Evolutionary conservation across 2,797 vertebrate species (phyloP).

Genomic region (Natrix natrix): DNA sequence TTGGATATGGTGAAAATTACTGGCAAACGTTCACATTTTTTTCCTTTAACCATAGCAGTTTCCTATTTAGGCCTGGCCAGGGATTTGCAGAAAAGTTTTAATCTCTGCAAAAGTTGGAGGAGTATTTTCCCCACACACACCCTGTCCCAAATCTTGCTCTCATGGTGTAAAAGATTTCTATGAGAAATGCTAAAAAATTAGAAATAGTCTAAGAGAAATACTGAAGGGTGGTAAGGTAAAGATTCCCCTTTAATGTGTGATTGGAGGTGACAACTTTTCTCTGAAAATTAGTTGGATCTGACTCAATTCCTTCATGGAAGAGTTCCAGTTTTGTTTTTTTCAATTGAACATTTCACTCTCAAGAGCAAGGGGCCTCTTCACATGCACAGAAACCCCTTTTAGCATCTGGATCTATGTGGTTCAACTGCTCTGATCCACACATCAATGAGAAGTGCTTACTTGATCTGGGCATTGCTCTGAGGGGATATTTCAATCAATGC

Average conservation of each 20-base stretch:
- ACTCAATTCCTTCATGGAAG: background rate
- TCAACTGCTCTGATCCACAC: background rate
- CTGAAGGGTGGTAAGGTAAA: background rate
- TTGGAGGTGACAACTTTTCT: background rate
- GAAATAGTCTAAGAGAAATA: background rate
- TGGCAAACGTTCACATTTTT: background rate
- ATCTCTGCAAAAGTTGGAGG: background rate
- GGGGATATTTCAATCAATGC: background rate
- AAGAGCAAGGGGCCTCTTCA: background rate
- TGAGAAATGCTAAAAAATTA: background rate
- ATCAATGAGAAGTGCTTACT: background rate
- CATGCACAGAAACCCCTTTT: background rate
- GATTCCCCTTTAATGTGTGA: no score
- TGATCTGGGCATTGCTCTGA: background rate
- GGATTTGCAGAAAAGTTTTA: background rate
- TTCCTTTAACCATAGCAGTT: background rate
- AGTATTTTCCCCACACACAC: background rate
- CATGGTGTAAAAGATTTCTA: background rate
- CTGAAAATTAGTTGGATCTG: background rate
- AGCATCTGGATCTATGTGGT: background rate
- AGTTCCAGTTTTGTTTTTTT: background rate
- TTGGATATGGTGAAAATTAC: background rate
- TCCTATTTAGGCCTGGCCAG: background rate
- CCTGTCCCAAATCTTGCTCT: background rate
- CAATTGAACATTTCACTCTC: background rate